A percentile compares a stretch with the other conserved stretches of the same genome.
These are phyloP conservation scores for Papilio helenus DNA, from an alignment of 1,140 invertebrate genomes.

Conservation along the genomic window DNA sequence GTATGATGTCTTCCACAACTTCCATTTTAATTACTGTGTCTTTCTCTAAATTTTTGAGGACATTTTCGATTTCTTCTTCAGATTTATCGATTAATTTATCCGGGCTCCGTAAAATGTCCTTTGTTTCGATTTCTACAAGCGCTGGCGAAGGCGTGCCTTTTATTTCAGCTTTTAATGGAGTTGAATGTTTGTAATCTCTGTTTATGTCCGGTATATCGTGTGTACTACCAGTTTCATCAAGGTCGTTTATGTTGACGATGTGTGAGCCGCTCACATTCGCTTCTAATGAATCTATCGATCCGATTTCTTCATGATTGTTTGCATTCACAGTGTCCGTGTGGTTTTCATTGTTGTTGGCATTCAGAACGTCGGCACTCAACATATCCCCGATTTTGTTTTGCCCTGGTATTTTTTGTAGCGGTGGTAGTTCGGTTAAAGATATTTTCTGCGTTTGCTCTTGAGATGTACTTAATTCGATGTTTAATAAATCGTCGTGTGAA, in stretches of 20 bases:
- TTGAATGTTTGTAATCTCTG: conserved; percentile 53
- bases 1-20: conserved; percentile 65
- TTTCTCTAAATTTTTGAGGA: conserved; percentile 51
- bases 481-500: conserved; percentile 72
- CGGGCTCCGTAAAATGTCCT: conserved; percentile 50
- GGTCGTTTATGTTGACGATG: conserved; percentile 80
- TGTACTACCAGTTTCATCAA: conserved; percentile 68
- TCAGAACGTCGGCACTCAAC: conserved; percentile 57
- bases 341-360: conserved; percentile 60
- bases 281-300: conserved; percentile 76
- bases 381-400: conserved; percentile 62
- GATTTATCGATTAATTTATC: conserved; percentile 51
- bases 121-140: conserved; percentile 40
- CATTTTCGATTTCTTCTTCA: conserved; percentile 55
- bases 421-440: conserved; percentile 74
- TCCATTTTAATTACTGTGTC: conserved; percentile 59
- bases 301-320: conserved; percentile 67
- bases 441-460: conserved; percentile 62
- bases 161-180: conserved; percentile 44
- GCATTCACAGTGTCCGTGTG: conserved; percentile 62
- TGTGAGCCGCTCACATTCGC: conserved; percentile 79
- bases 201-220: conserved; percentile 64
- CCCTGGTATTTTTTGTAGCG: conserved; percentile 75
- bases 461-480: conserved; percentile 72
- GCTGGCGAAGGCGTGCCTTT: conserved; percentile 8